Percentiles rank a stretch among this genome's conserved stretches.
phyloP scores from a whole-genome alignment of 1,140 invertebrate genomes.

The Elymnias hypermnestra region DNA sequence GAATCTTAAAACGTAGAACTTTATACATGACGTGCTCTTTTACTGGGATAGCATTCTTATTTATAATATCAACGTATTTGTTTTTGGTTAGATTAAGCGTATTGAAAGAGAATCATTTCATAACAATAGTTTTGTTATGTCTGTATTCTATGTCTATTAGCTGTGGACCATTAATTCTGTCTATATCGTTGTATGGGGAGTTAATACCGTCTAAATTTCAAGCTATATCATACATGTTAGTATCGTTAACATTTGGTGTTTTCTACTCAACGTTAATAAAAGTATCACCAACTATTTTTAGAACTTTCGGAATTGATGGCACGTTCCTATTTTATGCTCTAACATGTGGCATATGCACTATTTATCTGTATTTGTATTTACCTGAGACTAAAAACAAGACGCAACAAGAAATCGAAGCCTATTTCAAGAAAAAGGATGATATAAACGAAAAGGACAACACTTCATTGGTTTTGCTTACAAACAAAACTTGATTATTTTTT shows the following conservation, averaged over 20 bases:
- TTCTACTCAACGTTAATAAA: slow-evolving; percentile 7
- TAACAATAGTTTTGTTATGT: slow-evolving; percentile 7
- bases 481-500: not conserved
- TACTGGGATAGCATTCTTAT: slow-evolving; percentile 2
- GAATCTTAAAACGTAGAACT: slow-evolving; percentile 8
- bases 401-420: not conserved
- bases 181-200: slow-evolving; percentile 11
- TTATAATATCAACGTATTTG: slow-evolving; percentile 7
- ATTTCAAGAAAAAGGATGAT: slow-evolving; percentile 2
- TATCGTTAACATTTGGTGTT: not conserved
- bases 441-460: not conserved
- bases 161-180: slow-evolving; percentile 14
- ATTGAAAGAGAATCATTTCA: slow-evolving; percentile 4
- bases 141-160: slow-evolving; percentile 14
- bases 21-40: slow-evolving; percentile 12
- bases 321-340: slow-evolving; percentile 9
- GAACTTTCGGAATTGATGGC: slow-evolving; percentile 8
- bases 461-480: not conserved
- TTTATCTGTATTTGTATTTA: slow-evolving; percentile 9
- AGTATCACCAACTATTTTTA: slow-evolving; percentile 7
- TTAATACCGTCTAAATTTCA: slow-evolving; percentile 10
- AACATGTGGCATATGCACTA: slow-evolving; percentile 9
- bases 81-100: slow-evolving; percentile 6
- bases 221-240: slow-evolving; percentile 1
- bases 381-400: slow-evolving; percentile 17